Evolutionary conservation across 2,113 vertebrate species (phyloP).

Genomic region (Chloebia gouldiae): DNA sequence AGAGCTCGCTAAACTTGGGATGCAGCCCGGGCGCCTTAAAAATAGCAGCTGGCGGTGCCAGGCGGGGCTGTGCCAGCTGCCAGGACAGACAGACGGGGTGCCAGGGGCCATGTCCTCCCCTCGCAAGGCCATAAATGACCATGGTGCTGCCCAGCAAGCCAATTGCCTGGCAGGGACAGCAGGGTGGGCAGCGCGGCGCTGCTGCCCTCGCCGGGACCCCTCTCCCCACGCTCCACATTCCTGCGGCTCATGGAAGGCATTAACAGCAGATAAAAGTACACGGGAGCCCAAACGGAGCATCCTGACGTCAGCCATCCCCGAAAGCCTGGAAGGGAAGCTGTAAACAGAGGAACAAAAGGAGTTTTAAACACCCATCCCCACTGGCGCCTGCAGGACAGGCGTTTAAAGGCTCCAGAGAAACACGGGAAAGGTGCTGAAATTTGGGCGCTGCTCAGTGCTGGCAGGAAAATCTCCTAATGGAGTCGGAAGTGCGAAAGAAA

Average conservation of each 20-base stretch:
- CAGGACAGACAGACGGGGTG: neutral
- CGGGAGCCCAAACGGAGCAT: slow-evolving; percentile 22
- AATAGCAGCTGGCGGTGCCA: slow-evolving; percentile 69
- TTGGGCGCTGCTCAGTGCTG: neutral
- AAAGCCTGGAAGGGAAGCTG: slow-evolving; percentile 52
- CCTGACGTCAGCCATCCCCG: slow-evolving; percentile 50
- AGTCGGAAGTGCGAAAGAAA: neutral
- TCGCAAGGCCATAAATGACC: slow-evolving; percentile 68
- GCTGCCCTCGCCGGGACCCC: neutral
- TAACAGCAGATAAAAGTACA: slow-evolving; percentile 13
- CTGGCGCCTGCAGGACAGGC: neutral
- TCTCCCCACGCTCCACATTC: neutral
- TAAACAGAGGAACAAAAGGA: slow-evolving; percentile 63
- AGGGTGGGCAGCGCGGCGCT: neutral
- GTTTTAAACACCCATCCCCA: slow-evolving; percentile 10
- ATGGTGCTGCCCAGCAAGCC: neutral
- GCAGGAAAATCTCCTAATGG: neutral
- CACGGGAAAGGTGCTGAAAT: neutral
- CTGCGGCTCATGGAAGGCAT: slow-evolving; percentile 31
- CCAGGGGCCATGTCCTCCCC: slow-evolving; percentile 21
- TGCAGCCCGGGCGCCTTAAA: slow-evolving; percentile 64
- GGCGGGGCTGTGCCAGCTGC: slow-evolving; percentile 26
- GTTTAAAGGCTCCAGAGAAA: neutral
- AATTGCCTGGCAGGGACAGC: neutral
- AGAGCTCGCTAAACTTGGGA: slow-evolving; percentile 69